Base-by-base conservation (phyloP, 2,888 invertebrate genomes). In the Agonum fuliginosum region DNA sequence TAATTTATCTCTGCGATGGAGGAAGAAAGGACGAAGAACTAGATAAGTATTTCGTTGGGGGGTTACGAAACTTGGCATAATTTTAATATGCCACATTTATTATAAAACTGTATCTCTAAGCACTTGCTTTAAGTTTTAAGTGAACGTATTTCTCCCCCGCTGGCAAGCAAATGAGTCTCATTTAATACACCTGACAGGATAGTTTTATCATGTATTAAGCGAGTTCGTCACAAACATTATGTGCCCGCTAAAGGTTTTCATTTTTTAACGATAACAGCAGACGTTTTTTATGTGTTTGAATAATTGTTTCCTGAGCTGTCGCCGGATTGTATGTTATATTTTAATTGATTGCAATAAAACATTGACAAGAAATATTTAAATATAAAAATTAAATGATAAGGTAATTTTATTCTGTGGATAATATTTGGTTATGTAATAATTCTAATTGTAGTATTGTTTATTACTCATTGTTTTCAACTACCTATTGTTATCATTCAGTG, bases 61-160 rank as follows among this genome's bases (percentile, higher is more conserved):
- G 65, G 65, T 34, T 65, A 65, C 34, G 37, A 30, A 37, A 34
- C 34, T 37, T 37, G 65, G 46, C 22, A 48, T 71, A 48, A 71
- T 71, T 71, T 71, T 71, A 71, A 71, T 48, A 71, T 34, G 48
- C 19, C 27, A 34, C 71, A 71, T 71, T 34, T 30, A 71, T 71
- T 71, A 48, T 71, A 71, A 48, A 71, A 71, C 48, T 71, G 48
- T 71, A 71, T 48, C 46, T 71, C 30, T 71, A 51, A 48, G 71
- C 48, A 71, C 34, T 71, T 48, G 51, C 54, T 54, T 48, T 24
- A 24, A 24, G 69, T 43, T 69, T 37, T 43, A 69, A 69, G 43
- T 43, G 43, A 24, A 43, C 20, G 37, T 22, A 41, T 41, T 46
- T 46, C 70, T 51, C 46, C 27, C 24, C 48, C 51, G 51, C 30